These are phyloP conservation scores for Synergus itoensis DNA, from an alignment of 2,888 invertebrate genomes.

Conservation along the genomic window DNA sequence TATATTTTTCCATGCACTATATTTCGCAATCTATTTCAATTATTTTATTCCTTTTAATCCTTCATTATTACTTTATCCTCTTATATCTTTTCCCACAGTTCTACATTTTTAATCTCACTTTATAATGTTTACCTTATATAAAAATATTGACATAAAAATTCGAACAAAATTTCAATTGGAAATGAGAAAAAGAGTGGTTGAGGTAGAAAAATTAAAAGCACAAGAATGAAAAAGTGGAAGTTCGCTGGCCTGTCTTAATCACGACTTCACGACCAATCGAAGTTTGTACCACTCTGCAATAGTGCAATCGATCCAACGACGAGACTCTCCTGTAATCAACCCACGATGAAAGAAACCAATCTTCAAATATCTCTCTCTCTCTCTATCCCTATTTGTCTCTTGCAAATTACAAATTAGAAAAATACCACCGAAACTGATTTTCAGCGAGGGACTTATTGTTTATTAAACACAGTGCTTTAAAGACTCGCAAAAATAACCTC, in stretches of 20 bases:
- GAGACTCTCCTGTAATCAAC: slow-evolving; percentile 5
- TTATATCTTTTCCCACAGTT: too few species aligned
- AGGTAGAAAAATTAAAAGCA: slow-evolving; percentile 11
- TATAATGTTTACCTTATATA: too few species aligned
- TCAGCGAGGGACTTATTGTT: not conserved
- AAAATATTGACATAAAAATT: not conserved
- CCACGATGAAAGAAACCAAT: slow-evolving; percentile 29
- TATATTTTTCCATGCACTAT: too few species aligned
- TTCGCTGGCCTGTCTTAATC: slow-evolving; percentile 21
- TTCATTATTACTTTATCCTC: not conserved
- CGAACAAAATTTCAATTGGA: not conserved
- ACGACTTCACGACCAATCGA: slow-evolving; percentile 22
- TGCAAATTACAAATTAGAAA: not conserved
- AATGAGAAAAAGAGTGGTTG: not conserved
- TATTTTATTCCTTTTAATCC: not conserved
- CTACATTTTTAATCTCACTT: too few species aligned
- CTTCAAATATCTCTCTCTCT: not conserved
- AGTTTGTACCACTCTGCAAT: slow-evolving; percentile 36
- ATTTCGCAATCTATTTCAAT: too few species aligned
- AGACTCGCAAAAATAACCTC: not conserved
- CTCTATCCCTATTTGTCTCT: slow-evolving; percentile 10
- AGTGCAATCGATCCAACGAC: slow-evolving; percentile 1
- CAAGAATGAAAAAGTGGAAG: slow-evolving; percentile 15
- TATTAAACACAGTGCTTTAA: not conserved
- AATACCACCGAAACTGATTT: not conserved